phyloP scores from a whole-genome alignment of 2,113 vertebrate species.

The Elephas maximus region DNA sequence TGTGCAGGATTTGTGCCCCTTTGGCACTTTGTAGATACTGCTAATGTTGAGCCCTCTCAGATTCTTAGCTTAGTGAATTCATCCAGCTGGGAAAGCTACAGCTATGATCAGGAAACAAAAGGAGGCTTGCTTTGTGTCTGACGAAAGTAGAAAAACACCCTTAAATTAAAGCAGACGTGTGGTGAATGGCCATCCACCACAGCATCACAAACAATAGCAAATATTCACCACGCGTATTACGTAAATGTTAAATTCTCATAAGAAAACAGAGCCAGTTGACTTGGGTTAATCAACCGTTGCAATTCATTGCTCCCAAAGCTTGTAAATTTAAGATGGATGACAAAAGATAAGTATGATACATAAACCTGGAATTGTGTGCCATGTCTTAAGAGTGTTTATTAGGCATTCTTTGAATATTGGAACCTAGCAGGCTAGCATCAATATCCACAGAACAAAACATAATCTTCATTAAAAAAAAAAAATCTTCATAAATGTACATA shows the following conservation, averaged over 20 bases:
- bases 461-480: not conserved
- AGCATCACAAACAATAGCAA: conserved; percentile 12
- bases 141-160: conserved; percentile 49
- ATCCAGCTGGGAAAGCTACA: conserved; percentile 73
- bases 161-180: not conserved
- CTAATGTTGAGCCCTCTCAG: conserved; percentile 56
- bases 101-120: conserved; percentile 71
- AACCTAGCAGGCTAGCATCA: not conserved
- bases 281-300: not conserved
- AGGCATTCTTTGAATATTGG: not conserved
- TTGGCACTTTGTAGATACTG: conserved; percentile 58
- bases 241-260: conserved; percentile 54
- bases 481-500: not conserved
- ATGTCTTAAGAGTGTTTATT: not conserved
- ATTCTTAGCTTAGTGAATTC: conserved; percentile 68
- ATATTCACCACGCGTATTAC: conserved; percentile 4
- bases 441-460: conserved; percentile 21
- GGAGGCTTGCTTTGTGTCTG: conserved; percentile 48
- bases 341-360: not conserved
- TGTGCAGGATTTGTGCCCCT: conserved; percentile 12
- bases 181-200: not conserved
- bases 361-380: not conserved
- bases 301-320: not conserved
- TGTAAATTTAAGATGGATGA: conserved; percentile 19
- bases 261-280: not conserved